Evolutionary conservation across 2,113 vertebrate genomes (phyloP), one percentile per base, ranked within the genome.

Genomic region (Clarias gariepinus): DNA sequence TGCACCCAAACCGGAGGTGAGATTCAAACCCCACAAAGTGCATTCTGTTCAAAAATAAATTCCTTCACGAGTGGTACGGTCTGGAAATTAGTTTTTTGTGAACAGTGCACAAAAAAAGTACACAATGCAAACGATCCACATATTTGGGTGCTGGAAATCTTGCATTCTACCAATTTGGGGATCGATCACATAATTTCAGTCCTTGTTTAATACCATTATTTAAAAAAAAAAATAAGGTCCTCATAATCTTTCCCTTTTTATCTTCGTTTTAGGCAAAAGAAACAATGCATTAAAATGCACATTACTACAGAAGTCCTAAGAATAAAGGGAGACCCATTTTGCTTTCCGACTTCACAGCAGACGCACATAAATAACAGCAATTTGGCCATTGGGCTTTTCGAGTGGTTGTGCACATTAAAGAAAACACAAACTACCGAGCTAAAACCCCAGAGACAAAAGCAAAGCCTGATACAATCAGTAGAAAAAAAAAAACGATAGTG

Each of bases 341-440:
- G 63, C 64, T 25, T 82, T 30, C 30, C 9, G 41, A 71, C 53
- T 73, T 78, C 74, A 66, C 66, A 63, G 61, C n/a, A 15, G 66
- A 74, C n/a, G 2, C 16, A 82, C 55, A 74, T 82, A 81, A 69
- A 80, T 53, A 61, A 84, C 55, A 55, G 64, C 82, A 84, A 71
- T 84, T 71, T 84, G 82, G 66, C 74, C 64, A 80, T 15, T 8
- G 66, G 69, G 64, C 33, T 80, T 23, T 78, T 66, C 73, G 47
- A 79, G 61, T 78, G 63, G 7, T 52, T 71, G 63, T 79, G 73
- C 41, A 80, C 66, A 78, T 57, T 84, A 82, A 86, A 87, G 76
- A n/a, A 80, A 69, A 16, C 53, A 84, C 30, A 78, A 41, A 15
- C 58, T 12, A 36, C 61, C 30, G 47, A 11, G 78, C 55, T 33